Conservation (phyloP, 2,888 invertebrate species). For the Heliconius cydno region DNA sequence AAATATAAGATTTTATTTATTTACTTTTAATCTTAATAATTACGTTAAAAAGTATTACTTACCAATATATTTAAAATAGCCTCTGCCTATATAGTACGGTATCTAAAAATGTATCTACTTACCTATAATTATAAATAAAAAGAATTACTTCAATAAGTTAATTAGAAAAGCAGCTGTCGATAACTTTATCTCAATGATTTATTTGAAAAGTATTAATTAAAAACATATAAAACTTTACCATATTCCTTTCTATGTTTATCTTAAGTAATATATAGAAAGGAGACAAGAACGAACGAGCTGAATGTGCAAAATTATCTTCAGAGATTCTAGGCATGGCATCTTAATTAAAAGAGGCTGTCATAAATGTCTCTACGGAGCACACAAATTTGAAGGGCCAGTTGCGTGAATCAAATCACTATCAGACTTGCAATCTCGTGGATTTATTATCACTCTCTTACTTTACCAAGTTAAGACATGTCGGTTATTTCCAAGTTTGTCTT, state of each 20-base stretch:
- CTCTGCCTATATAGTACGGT: background rate
- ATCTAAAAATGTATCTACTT: background rate
- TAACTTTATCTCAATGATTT: slow-evolving; percentile 11
- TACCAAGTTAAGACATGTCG: slow-evolving; percentile 43
- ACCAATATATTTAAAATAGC: background rate
- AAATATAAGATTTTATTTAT: background rate
- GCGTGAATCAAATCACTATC: slow-evolving; percentile 78
- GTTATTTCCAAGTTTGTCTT: slow-evolving; percentile 32
- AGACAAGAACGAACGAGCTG: slow-evolving; percentile 38
- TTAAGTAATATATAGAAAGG: slow-evolving; percentile 9
- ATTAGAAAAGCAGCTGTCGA: background rate
- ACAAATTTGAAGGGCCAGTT: slow-evolving; percentile 70
- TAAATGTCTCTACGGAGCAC: slow-evolving; percentile 66
- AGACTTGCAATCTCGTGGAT: slow-evolving; percentile 64
- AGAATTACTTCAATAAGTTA: background rate
- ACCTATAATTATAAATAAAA: background rate
- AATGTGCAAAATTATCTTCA: slow-evolving; percentile 44
- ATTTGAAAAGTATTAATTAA: slow-evolving; percentile 2
- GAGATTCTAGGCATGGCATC: slow-evolving; percentile 47
- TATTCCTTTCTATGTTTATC: slow-evolving; percentile 37
- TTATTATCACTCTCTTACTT: slow-evolving; percentile 59
- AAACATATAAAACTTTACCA: background rate
- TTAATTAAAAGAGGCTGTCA: slow-evolving; percentile 56
- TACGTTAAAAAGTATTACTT: background rate
- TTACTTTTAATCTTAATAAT: background rate